phyloP scores from a whole-genome alignment of 2,888 invertebrate genomes.

The Napeogenes sylphis region DNA sequence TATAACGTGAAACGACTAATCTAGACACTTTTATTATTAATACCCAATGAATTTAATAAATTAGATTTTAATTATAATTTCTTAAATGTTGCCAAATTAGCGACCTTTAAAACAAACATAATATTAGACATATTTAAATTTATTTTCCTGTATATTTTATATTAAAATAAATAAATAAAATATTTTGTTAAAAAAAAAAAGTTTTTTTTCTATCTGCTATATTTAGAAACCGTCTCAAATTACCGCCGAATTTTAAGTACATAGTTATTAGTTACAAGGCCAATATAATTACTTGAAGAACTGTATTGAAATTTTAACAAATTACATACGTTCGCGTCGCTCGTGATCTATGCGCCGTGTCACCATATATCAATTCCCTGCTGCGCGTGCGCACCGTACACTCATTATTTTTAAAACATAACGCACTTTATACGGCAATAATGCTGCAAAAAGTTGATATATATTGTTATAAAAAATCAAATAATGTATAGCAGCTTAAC shows the following conservation, averaged over 20 bases:
- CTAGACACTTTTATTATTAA: too few species aligned
- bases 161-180: too few species aligned
- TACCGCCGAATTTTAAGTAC: too few species aligned
- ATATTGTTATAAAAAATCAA: conserved; percentile 32
- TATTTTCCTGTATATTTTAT: too few species aligned
- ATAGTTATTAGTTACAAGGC: not conserved
- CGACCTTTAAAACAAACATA: too few species aligned
- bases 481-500: conserved; percentile 29
- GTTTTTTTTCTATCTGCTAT: too few species aligned
- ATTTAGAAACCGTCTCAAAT: too few species aligned
- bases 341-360: conserved; percentile 40
- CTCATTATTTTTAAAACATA: conserved; percentile 61
- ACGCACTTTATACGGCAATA: conserved; percentile 52
- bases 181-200: too few species aligned
- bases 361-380: conserved; percentile 42
- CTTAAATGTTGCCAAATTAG: too few species aligned
- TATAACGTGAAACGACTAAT: not conserved
- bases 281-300: conserved; percentile 24
- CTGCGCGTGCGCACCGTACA: conserved; percentile 38
- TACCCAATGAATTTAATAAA: too few species aligned
- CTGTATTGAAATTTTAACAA: conserved; percentile 27
- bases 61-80: too few species aligned
- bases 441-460: conserved; percentile 52
- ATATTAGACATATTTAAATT: too few species aligned
- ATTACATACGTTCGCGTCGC: conserved; percentile 18